These are phyloP conservation scores for Montipora capricornis DNA, from an alignment of 64 coral and sea anemone genomes.

Conservation along the genomic window DNA sequence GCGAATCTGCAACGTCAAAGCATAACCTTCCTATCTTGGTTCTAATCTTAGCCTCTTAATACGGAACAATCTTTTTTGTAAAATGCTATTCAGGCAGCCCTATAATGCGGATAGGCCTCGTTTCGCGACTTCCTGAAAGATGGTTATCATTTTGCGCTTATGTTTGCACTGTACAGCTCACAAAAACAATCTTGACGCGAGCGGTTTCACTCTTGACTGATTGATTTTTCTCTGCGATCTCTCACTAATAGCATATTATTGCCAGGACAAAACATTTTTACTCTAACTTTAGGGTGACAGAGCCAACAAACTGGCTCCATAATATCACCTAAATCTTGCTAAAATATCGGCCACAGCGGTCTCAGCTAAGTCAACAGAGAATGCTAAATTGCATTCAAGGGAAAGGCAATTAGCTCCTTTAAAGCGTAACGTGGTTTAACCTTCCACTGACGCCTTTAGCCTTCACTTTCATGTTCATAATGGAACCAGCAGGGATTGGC, in stretches of 20 bases:
- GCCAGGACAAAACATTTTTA: background rate
- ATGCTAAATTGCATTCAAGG: background rate
- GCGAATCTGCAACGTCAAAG: background rate
- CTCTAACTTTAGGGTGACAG: background rate
- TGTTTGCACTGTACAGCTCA: slow-evolving; percentile 16
- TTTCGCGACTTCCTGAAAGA: slow-evolving; percentile 49
- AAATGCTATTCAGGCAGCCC: slow-evolving; percentile 24
- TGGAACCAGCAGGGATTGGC: background rate
- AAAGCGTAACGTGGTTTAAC: slow-evolving; percentile 1
- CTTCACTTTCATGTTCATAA: slow-evolving; percentile 9
- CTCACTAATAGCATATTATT: slow-evolving; percentile 18
- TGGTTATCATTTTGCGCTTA: slow-evolving; percentile 13
- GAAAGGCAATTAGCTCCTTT: slow-evolving; percentile 14
- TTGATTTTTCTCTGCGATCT: background rate
- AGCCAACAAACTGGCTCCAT: background rate
- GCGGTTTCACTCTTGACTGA: background rate
- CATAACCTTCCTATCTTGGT: background rate
- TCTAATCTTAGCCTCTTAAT: slow-evolving; percentile 17
- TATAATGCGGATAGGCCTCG: slow-evolving; percentile 27
- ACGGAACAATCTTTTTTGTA: slow-evolving; percentile 22
- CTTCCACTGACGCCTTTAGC: background rate
- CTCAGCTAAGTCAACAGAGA: background rate
- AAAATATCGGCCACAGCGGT: background rate
- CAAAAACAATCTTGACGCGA: background rate
- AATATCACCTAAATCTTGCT: background rate